Base-by-base conservation (phyloP, 2,113 vertebrate species). In the Petaurus breviceps region DNA sequence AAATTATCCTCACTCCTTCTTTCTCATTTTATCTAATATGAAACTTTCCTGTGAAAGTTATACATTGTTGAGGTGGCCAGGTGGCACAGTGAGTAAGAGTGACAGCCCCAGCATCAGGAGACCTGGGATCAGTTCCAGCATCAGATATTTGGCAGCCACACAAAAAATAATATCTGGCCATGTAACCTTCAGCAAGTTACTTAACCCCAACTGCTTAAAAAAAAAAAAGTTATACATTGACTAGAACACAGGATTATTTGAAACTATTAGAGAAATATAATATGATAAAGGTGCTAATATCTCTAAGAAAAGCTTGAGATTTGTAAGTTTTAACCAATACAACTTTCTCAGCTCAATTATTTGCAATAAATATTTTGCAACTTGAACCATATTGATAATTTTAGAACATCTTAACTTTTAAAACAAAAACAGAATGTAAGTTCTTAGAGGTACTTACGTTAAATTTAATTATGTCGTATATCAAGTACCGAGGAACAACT, bases 391-490 rank as follows among this genome's bases (percentile, higher is more conserved):
- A 89, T 28, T 46, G 37, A 77, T 55, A 51, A 43, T 49, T 51
- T 91, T 50, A 93, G 51, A 77, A 61, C 2, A 68, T 51, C 25
- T 57, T 94, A 77, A 55, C 47, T 53, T 84, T n/a, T 84, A 94
- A 77, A 68, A 43, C 28, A 50, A 96, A 61, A 31, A 19, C 8
- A 57, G 84, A 52, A 47, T 90, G 95, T 95, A 92, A 93, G 94
- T 92, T 95, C 92, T 51, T 95, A 96, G 94, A 97, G 77, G 90
- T 99, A 99, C 99, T 99, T 99, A 99, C 99, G 91, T 98, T 99
- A 98, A 99, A 99, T 98, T 99, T 99, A 98, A 99, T 99, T 98
- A 99, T 99, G 99, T 99, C 99, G 61, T 99, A 99, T 98, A 99
- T 99, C 98, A 99, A 99, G 98, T 99, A 99, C 93, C 99, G 99